phyloP scores from a whole-genome alignment of 2,113 vertebrate genomes.

The Globicephala melas region DNA sequence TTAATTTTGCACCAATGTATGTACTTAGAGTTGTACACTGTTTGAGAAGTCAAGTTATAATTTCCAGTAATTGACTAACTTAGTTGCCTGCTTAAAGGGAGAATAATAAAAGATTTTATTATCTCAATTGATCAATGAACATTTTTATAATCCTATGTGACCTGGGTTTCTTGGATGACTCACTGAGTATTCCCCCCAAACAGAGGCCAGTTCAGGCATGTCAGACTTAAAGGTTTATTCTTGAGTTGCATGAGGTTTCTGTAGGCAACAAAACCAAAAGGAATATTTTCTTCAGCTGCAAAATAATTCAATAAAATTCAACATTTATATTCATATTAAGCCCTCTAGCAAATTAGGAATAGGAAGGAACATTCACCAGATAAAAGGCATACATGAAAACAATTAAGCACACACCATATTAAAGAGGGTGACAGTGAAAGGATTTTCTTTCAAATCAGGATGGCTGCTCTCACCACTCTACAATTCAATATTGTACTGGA shows the following conservation, averaged over 20 bases:
- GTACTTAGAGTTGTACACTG: not conserved
- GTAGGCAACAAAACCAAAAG: not conserved
- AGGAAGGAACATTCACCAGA: not conserved
- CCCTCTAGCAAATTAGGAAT: not conserved
- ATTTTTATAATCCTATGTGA: not conserved
- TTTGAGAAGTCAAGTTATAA: not conserved
- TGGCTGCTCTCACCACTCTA: not conserved
- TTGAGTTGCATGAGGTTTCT: not conserved
- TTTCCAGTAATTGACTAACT: not conserved
- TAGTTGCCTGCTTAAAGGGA: not conserved
- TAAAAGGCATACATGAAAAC: not conserved
- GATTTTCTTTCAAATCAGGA: not conserved
- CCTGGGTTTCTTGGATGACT: not conserved
- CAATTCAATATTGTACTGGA: not conserved
- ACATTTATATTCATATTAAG: not conserved
- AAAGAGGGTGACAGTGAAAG: not conserved
- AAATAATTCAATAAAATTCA: not conserved
- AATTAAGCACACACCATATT: not conserved
- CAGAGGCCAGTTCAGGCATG: not conserved
- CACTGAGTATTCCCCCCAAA: not conserved
- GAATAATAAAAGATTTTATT: not conserved
- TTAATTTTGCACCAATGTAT: not conserved
- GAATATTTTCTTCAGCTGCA: not conserved
- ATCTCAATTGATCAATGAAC: not conserved
- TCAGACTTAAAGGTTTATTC: not conserved